Percentiles rank a stretch among this genome's conserved stretches.
phyloP scores from a whole-genome alignment of 2,888 invertebrate genomes.

The Hofmannophila pseudospretella region DNA sequence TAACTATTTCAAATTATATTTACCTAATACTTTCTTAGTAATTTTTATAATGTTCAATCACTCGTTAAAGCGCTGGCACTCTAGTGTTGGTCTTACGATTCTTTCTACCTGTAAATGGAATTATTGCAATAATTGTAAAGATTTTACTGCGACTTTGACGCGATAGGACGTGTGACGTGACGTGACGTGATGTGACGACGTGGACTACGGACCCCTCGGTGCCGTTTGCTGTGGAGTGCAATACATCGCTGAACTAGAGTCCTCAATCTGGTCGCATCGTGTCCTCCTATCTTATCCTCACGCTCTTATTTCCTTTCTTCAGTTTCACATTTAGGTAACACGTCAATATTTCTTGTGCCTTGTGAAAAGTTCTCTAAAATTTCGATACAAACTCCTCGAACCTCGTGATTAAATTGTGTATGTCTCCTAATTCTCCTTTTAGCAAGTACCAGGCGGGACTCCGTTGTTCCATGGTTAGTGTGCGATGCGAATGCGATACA shows the following conservation, averaged over 20 bases:
- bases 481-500: constrained; percentile 63
- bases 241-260: constrained; percentile 40
- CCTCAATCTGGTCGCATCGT: constrained; percentile 36
- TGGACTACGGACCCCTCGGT: too few relatives aligned
- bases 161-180: constrained; percentile 21
- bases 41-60: constrained; percentile 72
- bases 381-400: constrained; percentile 12
- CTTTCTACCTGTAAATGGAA: constrained; percentile 57
- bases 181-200: too few relatives aligned
- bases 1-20: constrained; percentile 77
- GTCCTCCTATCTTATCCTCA: constrained; percentile 18
- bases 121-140: constrained; percentile 51
- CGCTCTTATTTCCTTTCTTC: constrained; percentile 15
- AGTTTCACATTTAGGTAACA: constrained; percentile 32
- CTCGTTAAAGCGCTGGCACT: constrained; percentile 76
- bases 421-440: constrained; percentile 15
- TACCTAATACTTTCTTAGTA: constrained; percentile 73
- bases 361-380: constrained; percentile 32
- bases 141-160: constrained; percentile 30
- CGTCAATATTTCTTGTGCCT: constrained; percentile 70
- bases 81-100: constrained; percentile 72
- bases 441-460: constrained; percentile 6
- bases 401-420: constrained; percentile 16
- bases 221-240: constrained; percentile 39
- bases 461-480: constrained; percentile 31